Conservation (phyloP, 2,113 vertebrate species). For the Crotophaga sulcirostris region DNA sequence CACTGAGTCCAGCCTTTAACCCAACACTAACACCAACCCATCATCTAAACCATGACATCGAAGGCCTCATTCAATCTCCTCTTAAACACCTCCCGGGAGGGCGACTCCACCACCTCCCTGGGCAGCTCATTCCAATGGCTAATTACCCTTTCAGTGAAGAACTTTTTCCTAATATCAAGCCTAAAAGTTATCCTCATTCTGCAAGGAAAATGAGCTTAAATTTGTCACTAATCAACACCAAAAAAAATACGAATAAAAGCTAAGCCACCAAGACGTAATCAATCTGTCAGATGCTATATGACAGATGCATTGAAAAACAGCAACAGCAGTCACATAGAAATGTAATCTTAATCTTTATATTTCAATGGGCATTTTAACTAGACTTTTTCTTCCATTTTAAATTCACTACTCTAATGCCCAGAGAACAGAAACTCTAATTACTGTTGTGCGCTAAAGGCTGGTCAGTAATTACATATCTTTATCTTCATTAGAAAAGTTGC, state of each 20-base stretch:
- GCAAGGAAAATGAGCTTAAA: conserved; percentile 25
- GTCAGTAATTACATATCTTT: conserved; percentile 29
- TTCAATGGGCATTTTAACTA: background rate
- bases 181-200: background rate
- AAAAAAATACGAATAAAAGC: background rate
- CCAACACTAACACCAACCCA: too few species aligned
- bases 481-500: conserved; percentile 8
- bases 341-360: background rate
- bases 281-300: conserved; percentile 6
- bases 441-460: conserved; percentile 10
- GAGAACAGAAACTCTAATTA: conserved; percentile 51
- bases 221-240: conserved; percentile 2
- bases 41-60: too few species aligned
- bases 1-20: too few species aligned
- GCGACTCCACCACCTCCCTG: too few species aligned
- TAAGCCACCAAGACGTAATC: background rate
- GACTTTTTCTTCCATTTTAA: background rate
- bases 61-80: too few species aligned
- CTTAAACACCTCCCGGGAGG: too few species aligned
- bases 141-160: too few species aligned
- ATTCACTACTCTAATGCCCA: background rate
- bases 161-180: too few species aligned
- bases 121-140: too few species aligned
- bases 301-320: conserved; percentile 5
- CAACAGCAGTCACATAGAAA: background rate